Evolutionary conservation across 2,888 invertebrate genomes (phyloP).

Genomic region (Orthonevra nobilis): DNA sequence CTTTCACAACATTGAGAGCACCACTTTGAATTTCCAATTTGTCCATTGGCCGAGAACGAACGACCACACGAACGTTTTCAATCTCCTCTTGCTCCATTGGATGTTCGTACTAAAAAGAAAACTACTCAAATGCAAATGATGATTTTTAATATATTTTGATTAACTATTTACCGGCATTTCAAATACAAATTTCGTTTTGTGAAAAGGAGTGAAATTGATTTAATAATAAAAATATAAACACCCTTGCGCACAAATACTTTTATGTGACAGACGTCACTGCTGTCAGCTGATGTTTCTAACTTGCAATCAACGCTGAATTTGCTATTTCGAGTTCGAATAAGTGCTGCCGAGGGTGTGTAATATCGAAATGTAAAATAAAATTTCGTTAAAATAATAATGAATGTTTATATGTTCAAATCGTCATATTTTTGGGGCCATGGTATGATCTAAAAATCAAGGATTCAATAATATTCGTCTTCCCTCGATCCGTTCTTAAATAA

Average conservation of each 20-base stretch:
- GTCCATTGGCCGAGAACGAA: constrained; percentile 95
- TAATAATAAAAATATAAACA: constrained; percentile 5
- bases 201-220: constrained; percentile 38
- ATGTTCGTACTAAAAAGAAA: constrained; percentile 38
- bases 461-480: no score
- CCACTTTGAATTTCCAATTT: constrained; percentile 89
- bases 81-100: constrained; percentile 82
- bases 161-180: constrained; percentile 59
- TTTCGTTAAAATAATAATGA: no score
- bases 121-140: neutral
- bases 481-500: no score
- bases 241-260: constrained; percentile 39
- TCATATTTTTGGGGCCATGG: no score
- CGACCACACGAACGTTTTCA: constrained; percentile 98
- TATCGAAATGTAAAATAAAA: neutral
- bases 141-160: neutral
- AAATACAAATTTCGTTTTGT: neutral
- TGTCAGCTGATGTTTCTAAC: constrained; percentile 3
- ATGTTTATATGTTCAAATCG: no score
- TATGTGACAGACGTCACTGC: constrained; percentile 7
- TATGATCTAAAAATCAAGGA: no score
- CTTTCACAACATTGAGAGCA: constrained; percentile 87
- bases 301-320: constrained; percentile 29
- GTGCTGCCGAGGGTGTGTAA: neutral
- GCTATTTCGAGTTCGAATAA: constrained; percentile 42